Evolutionary conservation across 2,888 invertebrate species (phyloP).

Genomic region (Alentia gelatinosa): DNA sequence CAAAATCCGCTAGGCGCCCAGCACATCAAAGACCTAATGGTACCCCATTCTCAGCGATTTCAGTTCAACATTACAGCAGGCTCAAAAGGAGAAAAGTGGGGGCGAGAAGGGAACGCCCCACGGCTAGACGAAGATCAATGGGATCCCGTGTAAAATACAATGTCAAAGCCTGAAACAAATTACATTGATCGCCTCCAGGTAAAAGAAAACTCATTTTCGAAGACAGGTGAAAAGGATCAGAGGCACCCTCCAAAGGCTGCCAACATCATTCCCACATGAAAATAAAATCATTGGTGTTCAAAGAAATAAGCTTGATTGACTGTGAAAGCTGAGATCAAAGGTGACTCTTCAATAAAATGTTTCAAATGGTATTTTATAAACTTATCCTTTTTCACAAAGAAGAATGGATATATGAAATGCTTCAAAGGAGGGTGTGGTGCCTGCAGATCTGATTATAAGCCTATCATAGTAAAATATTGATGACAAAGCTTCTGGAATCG

Average conservation of each 20-base stretch:
- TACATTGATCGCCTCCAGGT: constrained; percentile 12
- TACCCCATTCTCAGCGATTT: neutral
- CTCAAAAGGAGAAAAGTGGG: constrained; percentile 20
- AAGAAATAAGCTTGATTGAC: neutral
- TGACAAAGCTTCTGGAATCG: neutral
- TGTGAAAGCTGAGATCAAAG: constrained; percentile 28
- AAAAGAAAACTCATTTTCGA: constrained; percentile 36
- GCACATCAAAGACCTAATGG: constrained; percentile 25
- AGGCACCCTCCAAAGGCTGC: neutral
- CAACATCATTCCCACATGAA: neutral
- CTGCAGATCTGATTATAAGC: neutral
- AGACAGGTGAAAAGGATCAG: constrained; percentile 41
- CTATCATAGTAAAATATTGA: neutral
- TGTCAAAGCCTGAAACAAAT: constrained; percentile 35
- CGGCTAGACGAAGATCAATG: neutral
- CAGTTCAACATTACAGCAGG: constrained; percentile 27
- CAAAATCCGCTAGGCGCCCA: neutral
- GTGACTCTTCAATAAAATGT: neutral
- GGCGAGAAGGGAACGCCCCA: constrained; percentile 3
- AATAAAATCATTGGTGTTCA: neutral
- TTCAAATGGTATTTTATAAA: constrained; percentile 9
- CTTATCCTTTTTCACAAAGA: neutral
- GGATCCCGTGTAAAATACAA: neutral
- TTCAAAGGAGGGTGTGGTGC: constrained; percentile 21
- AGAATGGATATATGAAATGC: neutral